phyloP scores from a whole-genome alignment of 2,888 invertebrate species.

The Sceliomorpha sp. region DNA sequence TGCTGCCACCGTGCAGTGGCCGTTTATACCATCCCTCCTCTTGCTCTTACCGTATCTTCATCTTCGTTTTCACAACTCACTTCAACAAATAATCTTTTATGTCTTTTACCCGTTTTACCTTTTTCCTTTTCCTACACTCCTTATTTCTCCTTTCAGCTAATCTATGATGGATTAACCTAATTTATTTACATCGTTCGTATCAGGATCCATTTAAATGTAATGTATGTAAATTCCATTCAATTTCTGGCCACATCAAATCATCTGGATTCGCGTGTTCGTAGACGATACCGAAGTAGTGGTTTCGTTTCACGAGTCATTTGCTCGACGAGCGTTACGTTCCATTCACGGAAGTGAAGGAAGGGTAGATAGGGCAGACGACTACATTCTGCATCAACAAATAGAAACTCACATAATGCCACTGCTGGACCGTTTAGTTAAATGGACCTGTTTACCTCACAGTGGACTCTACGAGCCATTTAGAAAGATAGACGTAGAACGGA shows the following conservation, averaged over 20 bases:
- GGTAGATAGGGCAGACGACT: conserved; percentile 24
- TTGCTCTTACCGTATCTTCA: conserved; percentile 21
- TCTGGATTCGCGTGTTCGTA: conserved; percentile 27
- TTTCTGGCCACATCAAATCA: conserved; percentile 39
- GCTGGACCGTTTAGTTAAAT: conserved; percentile 66
- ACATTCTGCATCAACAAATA: conserved; percentile 48
- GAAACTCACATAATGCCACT: conserved; percentile 62
- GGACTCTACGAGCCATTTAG: conserved; percentile 43
- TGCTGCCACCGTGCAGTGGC: conserved; percentile 21
- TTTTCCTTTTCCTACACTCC: conserved; percentile 8
- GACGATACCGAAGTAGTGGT: conserved; percentile 38
- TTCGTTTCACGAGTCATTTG: conserved; percentile 72
- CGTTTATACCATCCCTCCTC: conserved; percentile 11
- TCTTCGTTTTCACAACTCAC: conserved; percentile 33
- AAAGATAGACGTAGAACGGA: conserved; percentile 35
- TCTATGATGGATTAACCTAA: conserved; percentile 13
- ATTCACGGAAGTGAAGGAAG: conserved; percentile 50
- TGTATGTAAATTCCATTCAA: conserved; percentile 39
- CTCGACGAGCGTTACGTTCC: conserved; percentile 56
- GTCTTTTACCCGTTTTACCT: conserved; percentile 4
- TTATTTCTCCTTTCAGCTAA: conserved; percentile 9
- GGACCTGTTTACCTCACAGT: conserved; percentile 62
- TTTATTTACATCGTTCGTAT: not conserved
- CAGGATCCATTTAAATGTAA: conserved; percentile 22
- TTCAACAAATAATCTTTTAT: conserved; percentile 11